Percentiles rank a stretch among this genome's conserved stretches.
These are phyloP conservation scores for Dreissena polymorpha DNA, from an alignment of 1,140 invertebrate species.

Conservation along the genomic window DNA sequence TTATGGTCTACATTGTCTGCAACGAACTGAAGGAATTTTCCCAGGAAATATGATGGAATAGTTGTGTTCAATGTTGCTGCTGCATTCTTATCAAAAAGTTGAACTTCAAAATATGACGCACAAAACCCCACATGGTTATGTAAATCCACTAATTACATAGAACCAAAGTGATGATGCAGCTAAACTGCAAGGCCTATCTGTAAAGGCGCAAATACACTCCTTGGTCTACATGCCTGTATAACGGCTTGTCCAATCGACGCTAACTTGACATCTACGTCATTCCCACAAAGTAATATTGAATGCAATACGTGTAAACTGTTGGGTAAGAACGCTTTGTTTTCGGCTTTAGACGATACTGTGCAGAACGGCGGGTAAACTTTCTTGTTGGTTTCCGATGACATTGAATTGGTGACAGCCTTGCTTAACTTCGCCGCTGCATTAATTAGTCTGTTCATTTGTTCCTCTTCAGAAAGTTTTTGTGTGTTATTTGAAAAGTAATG, in stretches of 20 bases:
- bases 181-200: too few relatives aligned
- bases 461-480: background rate
- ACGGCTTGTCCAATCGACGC: conserved; percentile 33
- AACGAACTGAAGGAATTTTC: too few relatives aligned
- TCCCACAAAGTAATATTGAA: background rate
- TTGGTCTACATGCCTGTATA: conserved; percentile 44
- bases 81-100: too few relatives aligned
- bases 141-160: too few relatives aligned
- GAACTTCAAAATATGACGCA: too few relatives aligned
- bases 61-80: too few relatives aligned
- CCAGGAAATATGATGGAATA: too few relatives aligned
- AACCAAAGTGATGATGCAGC: too few relatives aligned
- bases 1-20: too few relatives aligned
- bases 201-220: conserved; percentile 53
- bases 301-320: conserved; percentile 17
- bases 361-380: background rate
- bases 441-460: conserved; percentile 28
- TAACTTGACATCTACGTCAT: conserved; percentile 32
- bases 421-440: conserved; percentile 44
- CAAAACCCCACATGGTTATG: too few relatives aligned
- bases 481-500: conserved; percentile 38
- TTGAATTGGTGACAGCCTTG: conserved; percentile 27
- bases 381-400: background rate
- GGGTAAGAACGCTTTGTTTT: conserved; percentile 10
- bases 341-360: conserved; percentile 4